Evolutionary conservation across 2,888 invertebrate species (phyloP), one percentile per base, ranked within the genome.

Genomic region (Tenthredo livida): DNA sequence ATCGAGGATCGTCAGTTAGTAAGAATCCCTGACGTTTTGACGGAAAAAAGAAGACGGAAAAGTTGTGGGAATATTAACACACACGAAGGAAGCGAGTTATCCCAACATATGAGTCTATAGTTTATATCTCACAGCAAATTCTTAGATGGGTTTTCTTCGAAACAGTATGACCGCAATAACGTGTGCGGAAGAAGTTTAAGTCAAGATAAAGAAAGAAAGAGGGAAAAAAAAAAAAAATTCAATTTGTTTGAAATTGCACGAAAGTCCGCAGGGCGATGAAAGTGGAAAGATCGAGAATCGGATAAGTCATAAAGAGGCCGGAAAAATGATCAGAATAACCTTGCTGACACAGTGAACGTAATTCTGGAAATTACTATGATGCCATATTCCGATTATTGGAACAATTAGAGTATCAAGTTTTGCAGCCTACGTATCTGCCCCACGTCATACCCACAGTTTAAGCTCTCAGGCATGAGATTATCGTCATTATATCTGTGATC

Each of bases 1-100:
- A 33, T 77, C 77, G 77, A 77, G 77, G 77, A 77, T 77, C 54
- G 77, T 54, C 54, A 50, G 77, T 54, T 33, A 50, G 77, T 29
- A 33, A 33, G 17, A 29, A 54, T 54, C 54, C 33, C 54, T 9
- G 54, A 50, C 77, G 7, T 77, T 54, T 54, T 33, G 33, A 73
- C 43, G 17, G 17, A 17, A 54, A 54, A 33, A 54, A 33, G 3
- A 29, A n/a, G 6, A 2, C 9, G 9, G 15, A 29, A 77, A 77
- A 54, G 54, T 54, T 21, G 33, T 54, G 54, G 54, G 54, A 54
- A 77, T 77, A 77, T 54, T 77, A 54, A 77, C n/a, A 77, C 72
- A 6, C 43, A 21, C 9, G 29, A 3, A 43, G 43, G 43, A 43
- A 1, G 72, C 3, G 72, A 43, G 21, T 4, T 43, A 40, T 40